phyloP scores from a whole-genome alignment of 2,888 invertebrate genomes.

The Anodontia alba region DNA sequence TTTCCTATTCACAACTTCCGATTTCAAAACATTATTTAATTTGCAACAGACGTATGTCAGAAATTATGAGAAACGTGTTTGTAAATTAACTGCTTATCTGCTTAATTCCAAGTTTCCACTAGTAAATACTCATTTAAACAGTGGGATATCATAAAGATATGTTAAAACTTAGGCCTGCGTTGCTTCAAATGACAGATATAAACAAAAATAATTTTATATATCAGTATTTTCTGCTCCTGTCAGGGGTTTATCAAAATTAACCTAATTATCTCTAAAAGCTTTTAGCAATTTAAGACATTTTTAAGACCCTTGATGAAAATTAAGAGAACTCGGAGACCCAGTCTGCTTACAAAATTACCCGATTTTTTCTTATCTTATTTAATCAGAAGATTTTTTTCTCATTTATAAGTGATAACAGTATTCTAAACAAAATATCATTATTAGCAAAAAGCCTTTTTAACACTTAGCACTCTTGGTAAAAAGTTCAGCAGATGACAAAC shows the following conservation, averaged over 20 bases:
- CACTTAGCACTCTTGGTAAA: too few relatives aligned
- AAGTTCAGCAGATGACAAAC: too few relatives aligned
- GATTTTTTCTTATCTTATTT: conserved; percentile 15
- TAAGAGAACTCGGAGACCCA: background rate
- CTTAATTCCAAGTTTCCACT: conserved; percentile 57
- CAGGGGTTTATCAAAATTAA: conserved; percentile 66
- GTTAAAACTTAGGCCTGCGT: conserved; percentile 55
- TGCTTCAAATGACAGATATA: conserved; percentile 58
- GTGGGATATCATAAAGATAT: conserved; percentile 54
- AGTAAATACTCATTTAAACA: conserved; percentile 67
- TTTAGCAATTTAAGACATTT: conserved; percentile 62
- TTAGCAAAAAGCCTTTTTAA: too few relatives aligned
- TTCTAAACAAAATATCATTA: conserved; percentile 11
- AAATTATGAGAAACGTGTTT: conserved; percentile 63
- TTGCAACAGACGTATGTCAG: conserved; percentile 59
- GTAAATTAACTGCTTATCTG: conserved; percentile 66
- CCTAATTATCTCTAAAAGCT: conserved; percentile 67
- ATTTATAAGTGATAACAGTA: background rate
- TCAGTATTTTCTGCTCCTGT: conserved; percentile 60
- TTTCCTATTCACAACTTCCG: conserved; percentile 3
- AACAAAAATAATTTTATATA: conserved; percentile 62
- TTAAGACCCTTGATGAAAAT: conserved; percentile 62
- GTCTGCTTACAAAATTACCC: background rate
- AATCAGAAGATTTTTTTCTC: conserved; percentile 11
- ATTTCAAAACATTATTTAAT: conserved; percentile 54